Percentiles rank a stretch among this genome's conserved stretches.
Evolutionary conservation across 2,113 vertebrate genomes (phyloP).

Genomic region (Cyrtonyx montezumae): DNA sequence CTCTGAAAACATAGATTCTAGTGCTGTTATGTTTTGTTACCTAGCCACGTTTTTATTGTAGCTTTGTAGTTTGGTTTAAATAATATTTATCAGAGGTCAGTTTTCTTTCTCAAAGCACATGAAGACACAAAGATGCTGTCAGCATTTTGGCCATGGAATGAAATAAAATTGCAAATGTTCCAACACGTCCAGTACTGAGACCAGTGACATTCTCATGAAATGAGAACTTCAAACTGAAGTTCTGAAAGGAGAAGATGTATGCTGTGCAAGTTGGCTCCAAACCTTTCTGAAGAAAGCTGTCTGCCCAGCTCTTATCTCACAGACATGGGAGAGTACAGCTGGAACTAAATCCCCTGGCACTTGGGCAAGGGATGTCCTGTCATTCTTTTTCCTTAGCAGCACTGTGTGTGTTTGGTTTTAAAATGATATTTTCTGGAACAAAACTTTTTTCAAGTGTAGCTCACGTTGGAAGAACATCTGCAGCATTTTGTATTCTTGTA

Average conservation of each 20-base stretch:
- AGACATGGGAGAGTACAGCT: background rate
- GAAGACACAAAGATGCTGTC: background rate
- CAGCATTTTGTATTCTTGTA: background rate
- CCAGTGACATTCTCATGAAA: background rate
- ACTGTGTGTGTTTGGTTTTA: background rate
- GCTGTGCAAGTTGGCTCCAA: background rate
- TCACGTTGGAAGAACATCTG: background rate
- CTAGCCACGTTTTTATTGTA: background rate
- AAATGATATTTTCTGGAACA: background rate
- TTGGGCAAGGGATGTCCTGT: background rate
- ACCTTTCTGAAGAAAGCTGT: background rate
- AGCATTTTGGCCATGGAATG: background rate
- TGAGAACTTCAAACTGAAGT: too few relatives aligned
- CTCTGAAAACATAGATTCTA: background rate
- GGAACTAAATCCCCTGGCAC: background rate
- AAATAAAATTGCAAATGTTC: background rate
- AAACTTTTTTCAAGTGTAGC: background rate
- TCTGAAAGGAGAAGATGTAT: background rate
- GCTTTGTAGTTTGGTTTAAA: background rate
- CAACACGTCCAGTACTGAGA: background rate
- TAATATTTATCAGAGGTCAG: background rate
- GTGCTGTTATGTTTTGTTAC: background rate
- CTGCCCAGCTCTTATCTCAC: background rate
- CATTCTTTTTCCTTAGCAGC: background rate
- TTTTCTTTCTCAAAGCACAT: background rate